Percentiles rank a stretch among this genome's conserved stretches.
Evolutionary conservation across 2,888 invertebrate genomes (phyloP).

Genomic region (Callyntrura sp.): DNA sequence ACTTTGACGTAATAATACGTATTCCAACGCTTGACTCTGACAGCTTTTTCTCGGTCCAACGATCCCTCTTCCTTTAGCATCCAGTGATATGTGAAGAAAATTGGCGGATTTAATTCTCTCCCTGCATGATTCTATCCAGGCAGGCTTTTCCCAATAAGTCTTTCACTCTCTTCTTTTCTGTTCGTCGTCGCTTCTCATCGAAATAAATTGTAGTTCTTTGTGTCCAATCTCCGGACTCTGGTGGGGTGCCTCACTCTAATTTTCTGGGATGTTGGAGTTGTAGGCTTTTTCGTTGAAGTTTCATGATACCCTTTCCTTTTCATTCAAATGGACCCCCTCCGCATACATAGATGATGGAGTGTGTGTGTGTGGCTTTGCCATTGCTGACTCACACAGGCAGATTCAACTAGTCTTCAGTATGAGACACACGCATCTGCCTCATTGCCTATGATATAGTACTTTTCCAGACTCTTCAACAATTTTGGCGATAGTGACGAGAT

Average conservation of each 20-base stretch:
- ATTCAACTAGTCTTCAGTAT: constrained; percentile 40
- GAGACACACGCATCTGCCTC: no score
- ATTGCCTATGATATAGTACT: no score
- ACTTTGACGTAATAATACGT: constrained; percentile 79
- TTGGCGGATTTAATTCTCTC: constrained; percentile 83
- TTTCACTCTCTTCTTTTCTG: constrained; percentile 71
- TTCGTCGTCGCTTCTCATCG: constrained; percentile 72
- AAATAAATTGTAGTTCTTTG: constrained; percentile 82
- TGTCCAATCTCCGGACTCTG: constrained; percentile 80
- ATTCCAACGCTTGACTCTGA: constrained; percentile 82
- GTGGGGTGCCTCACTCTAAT: constrained; percentile 77
- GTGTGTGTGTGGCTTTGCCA: constrained; percentile 35
- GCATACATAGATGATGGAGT: no score
- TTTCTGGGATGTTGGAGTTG: constrained; percentile 69
- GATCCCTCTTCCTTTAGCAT: constrained; percentile 80
- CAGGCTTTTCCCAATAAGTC: constrained; percentile 68
- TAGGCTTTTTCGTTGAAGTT: constrained; percentile 65
- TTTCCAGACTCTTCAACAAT: constrained; percentile 36
- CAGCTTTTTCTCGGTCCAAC: constrained; percentile 83
- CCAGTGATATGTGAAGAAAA: constrained; percentile 83
- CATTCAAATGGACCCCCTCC: no score
- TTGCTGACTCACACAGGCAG: constrained; percentile 47
- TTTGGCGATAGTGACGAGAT: constrained; percentile 29
- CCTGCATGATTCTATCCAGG: constrained; percentile 67
- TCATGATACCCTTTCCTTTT: constrained; percentile 28